These are phyloP conservation scores for Neotoxoptera formosana DNA, from an alignment of 1,140 invertebrate species.

Conservation along the genomic window DNA sequence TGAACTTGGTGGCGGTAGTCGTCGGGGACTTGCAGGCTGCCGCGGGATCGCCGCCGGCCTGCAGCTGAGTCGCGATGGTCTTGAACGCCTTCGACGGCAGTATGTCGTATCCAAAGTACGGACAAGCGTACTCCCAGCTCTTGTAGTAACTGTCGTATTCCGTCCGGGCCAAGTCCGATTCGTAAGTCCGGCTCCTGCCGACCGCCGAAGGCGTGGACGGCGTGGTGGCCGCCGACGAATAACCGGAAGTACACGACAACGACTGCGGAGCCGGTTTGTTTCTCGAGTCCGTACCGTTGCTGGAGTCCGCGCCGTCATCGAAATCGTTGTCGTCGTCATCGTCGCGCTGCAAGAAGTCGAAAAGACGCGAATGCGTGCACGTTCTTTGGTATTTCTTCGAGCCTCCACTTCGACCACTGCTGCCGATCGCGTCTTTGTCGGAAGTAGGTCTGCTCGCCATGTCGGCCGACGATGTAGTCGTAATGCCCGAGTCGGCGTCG, in stretches of 20 bases:
- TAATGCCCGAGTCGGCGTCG: background rate
- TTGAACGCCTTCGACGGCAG: conserved; percentile 54
- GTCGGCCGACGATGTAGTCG: background rate
- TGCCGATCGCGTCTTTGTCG: background rate
- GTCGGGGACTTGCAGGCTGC: background rate
- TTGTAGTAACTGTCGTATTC: conserved; percentile 49
- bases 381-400: conserved; percentile 42
- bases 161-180: background rate
- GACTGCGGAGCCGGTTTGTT: background rate
- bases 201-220: conserved; percentile 14
- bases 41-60: background rate
- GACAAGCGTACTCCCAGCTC: conserved; percentile 42
- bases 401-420: too few species aligned
- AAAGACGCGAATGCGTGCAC: conserved; percentile 42
- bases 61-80: background rate
- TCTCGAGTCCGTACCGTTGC: background rate
- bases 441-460: background rate
- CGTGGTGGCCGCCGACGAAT: conserved; percentile 36
- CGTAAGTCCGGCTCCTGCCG: background rate
- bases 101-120: conserved; percentile 37
- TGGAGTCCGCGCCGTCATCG: background rate
- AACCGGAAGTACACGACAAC: conserved; percentile 40
- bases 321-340: background rate
- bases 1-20: conserved; percentile 8
- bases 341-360: background rate